Evolutionary conservation across 2,113 vertebrate genomes (phyloP), one percentile per base, ranked within the genome.

Genomic region (Cynopterus brachyotis): DNA sequence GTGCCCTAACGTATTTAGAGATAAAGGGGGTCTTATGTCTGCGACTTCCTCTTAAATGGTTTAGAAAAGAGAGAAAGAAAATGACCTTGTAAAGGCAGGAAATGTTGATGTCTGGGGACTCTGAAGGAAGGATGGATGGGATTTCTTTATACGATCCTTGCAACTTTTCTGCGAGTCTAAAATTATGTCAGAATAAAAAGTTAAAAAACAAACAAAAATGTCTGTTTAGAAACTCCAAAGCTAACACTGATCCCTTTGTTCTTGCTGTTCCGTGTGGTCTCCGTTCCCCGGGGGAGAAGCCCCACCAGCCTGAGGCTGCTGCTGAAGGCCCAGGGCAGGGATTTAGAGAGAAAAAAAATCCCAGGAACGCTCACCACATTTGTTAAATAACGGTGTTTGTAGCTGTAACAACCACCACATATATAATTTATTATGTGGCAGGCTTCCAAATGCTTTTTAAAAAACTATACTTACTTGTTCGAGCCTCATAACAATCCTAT

Each of bases 1-100:
- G 35, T 0, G 9, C 45, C 2, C 67, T 35, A 5, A 40, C 17
- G 5, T 20, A 6, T 20, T 59, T 19, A 59, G 87, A 32, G 42
- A 60, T 55, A 9, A 84, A 57, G 17, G 10, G n/a, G n/a, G 11
- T 7, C 82, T 45, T 20, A 0, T 0, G 6, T 11, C 75, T 55
- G 32, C 26, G 16, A 9, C 8, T n/a, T 19, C 9, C 47, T 64
- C 72, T 69, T 37, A 30, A 55, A 24, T 59, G 10, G 67, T 50
- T 50, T 47, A 42, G 42, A 57, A 35, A 79, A 59, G 59, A 64
- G 55, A 45, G 3, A 32, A 45, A 75, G 19, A 40, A 28, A 13
- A n/a, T 9, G 32, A 26, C 5, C 22, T 4, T 1, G 53, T 9
- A 17, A 30, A n/a, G 0, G 35, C 7, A 6, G 11, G 17, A 6